Evolutionary conservation across 1,140 invertebrate species (phyloP), one percentile per base, ranked within the genome.

Genomic region (Brachionus sp.): DNA sequence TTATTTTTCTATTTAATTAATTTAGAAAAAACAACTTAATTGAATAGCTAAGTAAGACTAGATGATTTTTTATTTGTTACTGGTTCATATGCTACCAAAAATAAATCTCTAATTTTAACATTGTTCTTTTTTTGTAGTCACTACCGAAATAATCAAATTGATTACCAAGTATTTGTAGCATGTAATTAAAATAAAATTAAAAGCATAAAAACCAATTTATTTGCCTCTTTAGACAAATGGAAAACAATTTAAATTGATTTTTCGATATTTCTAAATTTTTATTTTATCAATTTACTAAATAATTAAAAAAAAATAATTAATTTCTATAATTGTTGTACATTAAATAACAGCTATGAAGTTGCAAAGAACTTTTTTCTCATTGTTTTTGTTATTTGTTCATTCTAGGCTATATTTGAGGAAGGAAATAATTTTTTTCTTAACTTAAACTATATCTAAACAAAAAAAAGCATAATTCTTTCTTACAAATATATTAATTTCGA

Each of bases 261-360:
- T 70, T 35, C 33, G 25, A 66, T 37, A 70, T 37, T 70, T 70
- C 37, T 12, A 19, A 13, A 39, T 39, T 37, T 42, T 70, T 37
- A n/a, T 39, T 70, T 70, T 70, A 70, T 44, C 13, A 70, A 70
- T 70, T 70, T 70, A 39, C 66, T 39, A 37, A 70, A 39, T n/a
- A 70, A 39, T 70, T n/a, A 68, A 37, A 68, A 70, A 70, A 39
- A 37, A 70, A 70, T 70, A 39, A 39, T 70, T 70, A 39, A 39
- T 70, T 39, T 39, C 9, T 44, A n/a, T 9, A 37, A 37, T 37
- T 44, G 4, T 37, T 39, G 5, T 12, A 3, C 37, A 19, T 39
- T 70, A 39, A 19, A 70, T 37, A 70, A 39, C 37, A 39, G 37
- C 16, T 19, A 37, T 37, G 5, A 35, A 29, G 7, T 25, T 64